A percentile compares a stretch with the other conserved stretches of the same genome.
These are phyloP conservation scores for Sminthurinus aureus DNA, from an alignment of 2,888 invertebrate genomes.

Conservation along the genomic window DNA sequence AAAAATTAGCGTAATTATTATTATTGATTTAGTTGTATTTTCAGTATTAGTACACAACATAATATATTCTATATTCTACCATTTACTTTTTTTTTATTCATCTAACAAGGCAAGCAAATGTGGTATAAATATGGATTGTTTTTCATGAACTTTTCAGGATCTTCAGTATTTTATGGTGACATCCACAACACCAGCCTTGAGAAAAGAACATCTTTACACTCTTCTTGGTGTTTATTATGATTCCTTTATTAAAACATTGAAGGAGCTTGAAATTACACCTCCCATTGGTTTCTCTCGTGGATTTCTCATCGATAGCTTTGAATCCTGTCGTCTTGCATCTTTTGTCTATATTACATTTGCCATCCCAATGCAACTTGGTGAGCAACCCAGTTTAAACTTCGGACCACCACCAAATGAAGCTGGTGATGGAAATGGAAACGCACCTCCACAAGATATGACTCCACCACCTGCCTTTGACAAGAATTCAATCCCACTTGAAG, in stretches of 20 bases:
- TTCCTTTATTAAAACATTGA: conserved; percentile 41
- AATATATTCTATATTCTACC: neutral
- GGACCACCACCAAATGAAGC: neutral
- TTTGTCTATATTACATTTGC: conserved; percentile 53
- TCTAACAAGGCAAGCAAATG: no score
- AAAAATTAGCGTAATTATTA: neutral
- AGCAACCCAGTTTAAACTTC: neutral
- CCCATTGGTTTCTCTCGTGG: conserved; percentile 49
- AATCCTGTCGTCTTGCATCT: conserved; percentile 33
- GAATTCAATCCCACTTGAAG: conserved; percentile 4
- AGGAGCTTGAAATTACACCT: conserved; percentile 35
- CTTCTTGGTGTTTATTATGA: conserved; percentile 48
- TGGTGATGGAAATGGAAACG: no score
- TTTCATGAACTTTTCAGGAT: conserved; percentile 41
- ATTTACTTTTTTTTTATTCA: neutral
- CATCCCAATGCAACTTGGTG: conserved; percentile 52
- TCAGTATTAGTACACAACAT: neutral
- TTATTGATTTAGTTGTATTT: neutral
- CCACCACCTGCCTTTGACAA: conserved; percentile 20
- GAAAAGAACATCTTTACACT: conserved; percentile 44
- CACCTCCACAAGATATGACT: neutral
- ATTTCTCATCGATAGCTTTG: conserved; percentile 44
- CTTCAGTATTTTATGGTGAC: conserved; percentile 51
- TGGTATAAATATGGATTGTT: neutral
- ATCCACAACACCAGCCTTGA: conserved; percentile 53